Conservation (phyloP, 2,888 invertebrate genomes). For the Stenotaenia linearis region DNA sequence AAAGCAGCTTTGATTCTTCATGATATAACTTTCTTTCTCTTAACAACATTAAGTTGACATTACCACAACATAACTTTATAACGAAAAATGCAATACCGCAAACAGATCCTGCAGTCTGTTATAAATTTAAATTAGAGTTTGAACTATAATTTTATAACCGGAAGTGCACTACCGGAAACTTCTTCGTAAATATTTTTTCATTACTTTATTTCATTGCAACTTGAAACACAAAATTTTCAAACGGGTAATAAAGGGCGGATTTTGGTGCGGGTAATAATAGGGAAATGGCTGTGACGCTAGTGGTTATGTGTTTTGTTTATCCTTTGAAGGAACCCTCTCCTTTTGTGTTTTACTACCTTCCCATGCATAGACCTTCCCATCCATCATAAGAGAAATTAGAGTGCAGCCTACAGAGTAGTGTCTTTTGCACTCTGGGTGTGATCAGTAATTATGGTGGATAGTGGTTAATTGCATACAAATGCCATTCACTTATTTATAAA, state of each 20-base stretch:
- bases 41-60: no score
- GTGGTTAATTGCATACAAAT: not conserved
- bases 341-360: not conserved
- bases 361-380: not conserved
- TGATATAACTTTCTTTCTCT: no score
- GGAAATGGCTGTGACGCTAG: not conserved
- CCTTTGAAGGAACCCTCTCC: not conserved
- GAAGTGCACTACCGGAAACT: no score
- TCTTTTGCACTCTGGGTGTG: constrained; percentile 4
- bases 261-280: not conserved
- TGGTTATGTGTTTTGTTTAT: not conserved
- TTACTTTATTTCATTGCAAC: no score
- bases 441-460: not conserved
- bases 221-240: no score
- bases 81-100: no score
- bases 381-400: not conserved
- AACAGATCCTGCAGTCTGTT: no score
- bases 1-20: no score
- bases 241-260: not conserved
- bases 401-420: not conserved
- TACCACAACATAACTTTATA: no score
- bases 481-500: not conserved
- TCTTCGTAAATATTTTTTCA: no score
- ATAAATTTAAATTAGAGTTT: not conserved
- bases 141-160: no score